A percentile compares a stretch with the other conserved stretches of the same genome.
Conservation (phyloP, 2,797 vertebrate species). For the Coilia nasus region DNA sequence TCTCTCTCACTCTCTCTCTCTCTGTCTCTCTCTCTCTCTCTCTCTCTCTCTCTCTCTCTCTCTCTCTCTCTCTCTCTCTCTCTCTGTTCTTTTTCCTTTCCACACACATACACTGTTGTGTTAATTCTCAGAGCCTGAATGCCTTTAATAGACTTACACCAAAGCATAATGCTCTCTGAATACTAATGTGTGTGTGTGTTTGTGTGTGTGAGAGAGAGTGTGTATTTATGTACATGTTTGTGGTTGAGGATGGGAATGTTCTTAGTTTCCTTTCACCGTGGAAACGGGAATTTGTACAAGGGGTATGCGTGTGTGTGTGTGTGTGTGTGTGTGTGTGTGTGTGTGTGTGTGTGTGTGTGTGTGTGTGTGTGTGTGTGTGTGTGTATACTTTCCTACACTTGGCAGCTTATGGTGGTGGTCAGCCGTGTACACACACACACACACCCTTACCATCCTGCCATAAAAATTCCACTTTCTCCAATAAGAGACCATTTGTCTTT, state of each 20-base stretch:
- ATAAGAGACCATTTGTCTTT: slow-evolving; percentile 58
- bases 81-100: not conserved
- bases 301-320: slow-evolving; percentile 25
- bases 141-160: slow-evolving; percentile 6
- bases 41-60: too few species aligned
- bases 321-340: slow-evolving; percentile 61
- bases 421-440: slow-evolving; percentile 48
- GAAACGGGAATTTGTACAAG: slow-evolving; percentile 58
- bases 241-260: slow-evolving; percentile 42
- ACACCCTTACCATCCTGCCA: slow-evolving; percentile 57
- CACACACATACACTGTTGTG: slow-evolving; percentile 15
- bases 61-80: too few species aligned
- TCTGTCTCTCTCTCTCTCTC: too few species aligned
- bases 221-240: slow-evolving; percentile 18
- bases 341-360: slow-evolving; percentile 37
- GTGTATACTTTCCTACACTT: not conserved
- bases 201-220: not conserved
- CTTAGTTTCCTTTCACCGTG: slow-evolving; percentile 52
- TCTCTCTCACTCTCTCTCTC: too few species aligned
- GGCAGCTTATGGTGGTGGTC: slow-evolving; percentile 53
- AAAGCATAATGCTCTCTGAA: not conserved
- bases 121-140: slow-evolving; percentile 57
- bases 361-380: slow-evolving; percentile 38
- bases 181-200: slow-evolving; percentile 46
- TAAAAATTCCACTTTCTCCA: slow-evolving; percentile 64